Evolutionary conservation across 2,888 invertebrate genomes (phyloP), one percentile per base, ranked within the genome.

Genomic region (Zonitis immaculata): DNA sequence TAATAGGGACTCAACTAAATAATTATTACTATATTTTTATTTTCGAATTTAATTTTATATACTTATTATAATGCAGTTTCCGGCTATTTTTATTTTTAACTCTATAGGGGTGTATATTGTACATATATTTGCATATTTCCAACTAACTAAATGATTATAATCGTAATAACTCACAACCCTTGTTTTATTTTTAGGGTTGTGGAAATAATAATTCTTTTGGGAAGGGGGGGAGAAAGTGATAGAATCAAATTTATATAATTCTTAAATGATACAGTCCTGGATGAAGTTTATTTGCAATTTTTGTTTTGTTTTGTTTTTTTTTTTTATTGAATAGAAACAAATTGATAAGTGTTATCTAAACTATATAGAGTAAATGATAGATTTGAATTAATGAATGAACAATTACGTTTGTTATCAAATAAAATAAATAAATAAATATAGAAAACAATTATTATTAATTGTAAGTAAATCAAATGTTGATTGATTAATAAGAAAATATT

Each of bases 361-460:
- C 11, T 20, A 18, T 8, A 39, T 9, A 35, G 12, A 35, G n/a
- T 35, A 39, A 20, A 26, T 6, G 6, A n/a, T n/a, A 18, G 9
- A 35, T 8, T 32, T 6, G 14, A 39, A 11, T 39, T 39, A 20
- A 39, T 39, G 39, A 39, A 39, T 39, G 39, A 39, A 39, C n/a
- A 39, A 39, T 39, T 18, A 39, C 39, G 39, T 39, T 11, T n/a
- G 9, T 39, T 39, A 39, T 39, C 39, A n/a, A 39, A 32, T 32
- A 12, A 32, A 6, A 35, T 1, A 18, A 5, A 39, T 6, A 39
- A 11, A 6, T 20, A 39, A 39, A 39, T n/a, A n/a, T n/a, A n/a
- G n/a, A n/a, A n/a, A n/a, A n/a, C n/a, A n/a, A n/a, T n/a, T n/a
- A 39, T 39, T 18, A 39, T 39, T 39, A 20, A 39, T 39, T 39